Evolutionary conservation across 92 coral and sea anemone genomes (phyloP), one percentile per base, ranked within the genome.

Genomic region (Epizoanthus fatuus): DNA sequence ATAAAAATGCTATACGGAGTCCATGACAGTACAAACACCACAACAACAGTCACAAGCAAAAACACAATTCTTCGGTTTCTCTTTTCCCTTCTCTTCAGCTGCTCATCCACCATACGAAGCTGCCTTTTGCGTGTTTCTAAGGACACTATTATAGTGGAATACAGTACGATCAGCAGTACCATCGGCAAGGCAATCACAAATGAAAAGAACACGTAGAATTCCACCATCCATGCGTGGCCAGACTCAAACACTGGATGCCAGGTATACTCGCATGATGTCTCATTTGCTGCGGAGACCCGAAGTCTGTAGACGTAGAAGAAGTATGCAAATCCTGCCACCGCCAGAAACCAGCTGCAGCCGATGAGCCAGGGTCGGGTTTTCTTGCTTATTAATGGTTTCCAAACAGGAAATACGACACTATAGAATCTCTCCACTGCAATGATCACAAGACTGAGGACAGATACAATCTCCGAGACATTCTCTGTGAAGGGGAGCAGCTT

Each of bases 401-500:
- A 40, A 7, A 77, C 44, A 10, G 70, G 82, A 3, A 77, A 22
- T 13, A 77, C 82, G 4, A 60, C 82, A 12, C 71, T 77, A 39
- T 77, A 59, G 39, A 77, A 77, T 17, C 82, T 17, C 51, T 77
- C 70, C 4, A 60, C 44, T 5, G 82, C 82, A 12, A 77, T 77
- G 22, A 77, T 42, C 19, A 77, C 70, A 1, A 77, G 40, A 6
- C 69, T 60, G 40, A 77, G 47, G 35, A 77, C 82, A 0, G 82
- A 77, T 5, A 60, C 82, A 51, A 60, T 60, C 22, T 77, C 63
- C 6, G 82, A 68, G 45, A 62, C 65, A 64, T 77, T 59, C 17
- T 77, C 82, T 44, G 58, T 69, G 39, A 77, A 77, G 54, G 82
- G 82, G 64, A 77, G 47, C 58, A 77, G 58, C 69, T 77, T 77